These are phyloP conservation scores for Sinodicranocentrus sp. DNA, from an alignment of 2,888 invertebrate genomes.

Conservation along the genomic window DNA sequence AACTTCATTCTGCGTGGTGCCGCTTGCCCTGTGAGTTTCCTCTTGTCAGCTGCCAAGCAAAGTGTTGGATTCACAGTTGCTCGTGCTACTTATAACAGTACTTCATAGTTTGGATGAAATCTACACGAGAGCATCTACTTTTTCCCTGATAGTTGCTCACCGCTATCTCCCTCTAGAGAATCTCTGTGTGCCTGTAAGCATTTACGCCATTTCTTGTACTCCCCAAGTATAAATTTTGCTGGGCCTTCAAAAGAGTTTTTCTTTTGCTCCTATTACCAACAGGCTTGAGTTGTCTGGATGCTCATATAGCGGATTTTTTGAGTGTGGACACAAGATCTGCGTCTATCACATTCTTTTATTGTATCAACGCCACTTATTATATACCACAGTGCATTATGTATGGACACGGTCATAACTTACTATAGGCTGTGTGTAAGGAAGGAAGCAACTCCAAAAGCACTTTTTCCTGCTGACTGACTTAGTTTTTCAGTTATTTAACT, in stretches of 20 bases:
- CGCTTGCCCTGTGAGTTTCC: conserved; percentile 13
- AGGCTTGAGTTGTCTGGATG: too few relatives aligned
- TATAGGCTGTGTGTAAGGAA: too few relatives aligned
- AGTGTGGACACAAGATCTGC: background rate
- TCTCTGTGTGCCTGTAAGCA: conserved; percentile 16
- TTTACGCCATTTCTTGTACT: background rate
- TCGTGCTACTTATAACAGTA: too few relatives aligned
- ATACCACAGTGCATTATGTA: too few relatives aligned
- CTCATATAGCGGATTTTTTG: too few relatives aligned
- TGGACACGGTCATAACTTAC: too few relatives aligned
- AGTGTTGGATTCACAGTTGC: conserved; percentile 15
- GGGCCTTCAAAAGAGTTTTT: too few relatives aligned
- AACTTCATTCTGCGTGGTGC: background rate
- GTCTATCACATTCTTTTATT: background rate
- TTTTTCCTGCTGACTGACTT: conserved; percentile 21
- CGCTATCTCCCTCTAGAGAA: conserved; percentile 17
- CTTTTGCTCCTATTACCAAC: too few relatives aligned
- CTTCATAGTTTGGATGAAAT: too few relatives aligned
- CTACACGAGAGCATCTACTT: too few relatives aligned
- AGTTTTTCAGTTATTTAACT: conserved; percentile 29
- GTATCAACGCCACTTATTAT: background rate
- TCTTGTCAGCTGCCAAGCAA: conserved; percentile 45
- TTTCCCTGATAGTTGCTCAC: too few relatives aligned
- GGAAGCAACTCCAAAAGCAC: too few relatives aligned
- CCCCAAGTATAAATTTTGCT: background rate